Base-by-base conservation (phyloP, 2,888 invertebrate genomes). In the Tyria jacobaeae region DNA sequence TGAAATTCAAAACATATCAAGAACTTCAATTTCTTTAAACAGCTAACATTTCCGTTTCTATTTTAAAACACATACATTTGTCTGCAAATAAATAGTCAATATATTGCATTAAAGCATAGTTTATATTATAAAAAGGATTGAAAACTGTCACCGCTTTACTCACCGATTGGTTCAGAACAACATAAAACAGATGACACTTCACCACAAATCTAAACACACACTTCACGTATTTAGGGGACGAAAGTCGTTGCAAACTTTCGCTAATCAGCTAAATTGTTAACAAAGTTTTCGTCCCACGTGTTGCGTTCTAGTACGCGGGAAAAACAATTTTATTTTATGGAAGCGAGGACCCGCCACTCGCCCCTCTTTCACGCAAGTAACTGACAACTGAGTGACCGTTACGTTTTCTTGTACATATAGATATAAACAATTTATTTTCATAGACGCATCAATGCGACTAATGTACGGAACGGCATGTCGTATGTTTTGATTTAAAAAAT, bases 401-500 rank as follows among this genome's bases (percentile, higher is more conserved):
- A 84, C 84, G 84, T 88, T 87, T 87, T 84, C 87, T 87, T 88
- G 80, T 85, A 85, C 80, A 82, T 82, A 81, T 82, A 83, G 75
- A 82, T 85, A 88, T 88, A 87, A 88, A 91, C 86, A 87, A 89
- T 88, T 91, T 90, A 90, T 92, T 92, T 93, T 89, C 87, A 92
- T 89, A 89, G 86, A 82, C 87, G 87, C 87, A 89, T 88, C 84
- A 82, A 83, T 81, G 82, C 79, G 70, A 80, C 81, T 78, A 79
- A 77, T 72, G 64, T 69, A 49, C 49, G 63, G 61, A 54, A 62
- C 57, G 62, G 57, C 41, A 67, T 64, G 65, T 63, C 57, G 66
- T 70, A 75, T 75, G 41, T 62, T 70, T 78, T 73, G 67, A 75
- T 75, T 72, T 67, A 61, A 75, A 75, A 75, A 76, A 68, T 47